Conservation (phyloP, 2,888 invertebrate species). For the Philaethria dido region DNA sequence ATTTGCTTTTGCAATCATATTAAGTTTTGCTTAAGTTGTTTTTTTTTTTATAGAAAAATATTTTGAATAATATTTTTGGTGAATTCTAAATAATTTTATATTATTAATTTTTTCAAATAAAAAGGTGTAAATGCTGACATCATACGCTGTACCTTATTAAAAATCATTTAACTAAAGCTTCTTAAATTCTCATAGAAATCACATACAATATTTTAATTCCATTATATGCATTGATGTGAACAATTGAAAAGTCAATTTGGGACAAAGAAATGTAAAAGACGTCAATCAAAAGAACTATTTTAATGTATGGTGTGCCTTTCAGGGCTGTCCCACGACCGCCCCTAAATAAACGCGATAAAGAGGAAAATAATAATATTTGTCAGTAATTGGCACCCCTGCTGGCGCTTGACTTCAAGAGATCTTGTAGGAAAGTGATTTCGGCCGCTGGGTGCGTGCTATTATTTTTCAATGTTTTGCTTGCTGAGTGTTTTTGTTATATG, state of each 20-base stretch:
- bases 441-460: conserved; percentile 41
- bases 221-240: conserved; percentile 52
- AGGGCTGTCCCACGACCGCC: conserved; percentile 81
- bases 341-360: conserved; percentile 73
- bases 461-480: conserved; percentile 30
- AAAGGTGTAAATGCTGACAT: no score
- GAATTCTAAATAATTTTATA: neutral
- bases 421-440: conserved; percentile 75
- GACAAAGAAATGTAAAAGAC: conserved; percentile 70
- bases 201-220: conserved; percentile 19
- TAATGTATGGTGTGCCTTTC: conserved; percentile 80
- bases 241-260: conserved; percentile 67
- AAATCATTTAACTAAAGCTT: neutral
- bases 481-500: conserved; percentile 25
- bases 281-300: conserved; percentile 77
- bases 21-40: conserved; percentile 2
- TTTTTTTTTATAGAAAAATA: neutral
- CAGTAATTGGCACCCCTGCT: conserved; percentile 82
- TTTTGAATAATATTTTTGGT: neutral
- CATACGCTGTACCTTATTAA: neutral
- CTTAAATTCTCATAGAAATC: conserved; percentile 26
- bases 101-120: neutral
- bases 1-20: conserved; percentile 20
- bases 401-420: conserved; percentile 79
- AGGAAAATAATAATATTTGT: conserved; percentile 79